Conservation (phyloP, 2,888 invertebrate species). For the Rhodophaea formosa region DNA sequence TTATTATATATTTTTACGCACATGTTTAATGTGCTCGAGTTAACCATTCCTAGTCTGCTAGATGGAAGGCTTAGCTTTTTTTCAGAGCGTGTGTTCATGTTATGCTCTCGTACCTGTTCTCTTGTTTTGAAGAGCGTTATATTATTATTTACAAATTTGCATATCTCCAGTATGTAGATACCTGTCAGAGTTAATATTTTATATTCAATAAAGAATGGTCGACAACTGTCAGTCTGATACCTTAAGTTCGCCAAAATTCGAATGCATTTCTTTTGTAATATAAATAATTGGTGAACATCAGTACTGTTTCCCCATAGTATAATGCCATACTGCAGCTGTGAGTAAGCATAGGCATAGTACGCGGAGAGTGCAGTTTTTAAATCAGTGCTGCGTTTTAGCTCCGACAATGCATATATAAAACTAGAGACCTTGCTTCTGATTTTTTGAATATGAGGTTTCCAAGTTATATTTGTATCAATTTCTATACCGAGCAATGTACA, state of each 20-base stretch:
- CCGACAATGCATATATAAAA: no score
- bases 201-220: not conserved
- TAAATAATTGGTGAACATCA: not conserved
- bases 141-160: not conserved
- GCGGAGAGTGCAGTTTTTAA: not conserved
- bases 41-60: not conserved
- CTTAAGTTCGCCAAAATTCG: not conserved
- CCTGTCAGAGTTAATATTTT: not conserved
- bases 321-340: slow-evolving; percentile 4
- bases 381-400: not conserved
- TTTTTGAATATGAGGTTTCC: no score
- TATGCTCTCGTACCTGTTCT: not conserved
- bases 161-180: not conserved
- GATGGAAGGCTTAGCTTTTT: not conserved
- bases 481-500: no score
- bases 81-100: not conserved
- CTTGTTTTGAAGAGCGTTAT: not conserved
- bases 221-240: not conserved
- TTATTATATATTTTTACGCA: not conserved
- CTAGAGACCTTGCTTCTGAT: no score
- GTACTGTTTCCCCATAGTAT: slow-evolving; percentile 10
- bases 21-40: not conserved
- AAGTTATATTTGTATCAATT: no score
- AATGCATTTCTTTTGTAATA: not conserved
- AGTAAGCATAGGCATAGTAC: slow-evolving; percentile 7